These are phyloP conservation scores for Caenorhabditis auriculariae DNA, from an alignment of 2,888 invertebrate species.

Conservation along the genomic window DNA sequence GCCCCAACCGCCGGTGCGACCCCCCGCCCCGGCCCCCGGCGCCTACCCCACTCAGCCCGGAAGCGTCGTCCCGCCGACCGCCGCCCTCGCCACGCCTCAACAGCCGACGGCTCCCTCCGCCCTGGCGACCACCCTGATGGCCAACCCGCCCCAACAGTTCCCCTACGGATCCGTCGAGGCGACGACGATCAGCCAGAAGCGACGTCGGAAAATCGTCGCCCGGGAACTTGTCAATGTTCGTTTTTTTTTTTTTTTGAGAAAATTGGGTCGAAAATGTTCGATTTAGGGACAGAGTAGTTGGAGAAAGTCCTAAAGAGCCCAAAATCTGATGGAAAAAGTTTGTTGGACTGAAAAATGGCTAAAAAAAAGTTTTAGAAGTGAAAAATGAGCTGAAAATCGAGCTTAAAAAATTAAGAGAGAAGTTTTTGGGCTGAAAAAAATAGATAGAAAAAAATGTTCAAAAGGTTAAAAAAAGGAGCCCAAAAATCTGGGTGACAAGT, in stretches of 20 bases:
- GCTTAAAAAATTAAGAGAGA: no score
- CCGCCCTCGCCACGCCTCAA: conserved; percentile 3
- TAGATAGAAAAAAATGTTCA: no score
- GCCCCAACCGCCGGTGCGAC: conserved; percentile 10
- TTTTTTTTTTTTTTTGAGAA: not conserved
- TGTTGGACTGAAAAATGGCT: no score
- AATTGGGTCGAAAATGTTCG: no score
- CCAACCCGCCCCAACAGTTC: conserved; percentile 27
- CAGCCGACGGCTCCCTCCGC: conserved; percentile 1
- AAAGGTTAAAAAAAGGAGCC: no score
- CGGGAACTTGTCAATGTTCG: conserved; percentile 39
- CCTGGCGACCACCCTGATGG: not conserved
- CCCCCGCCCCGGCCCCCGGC: not conserved
- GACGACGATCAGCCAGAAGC: conserved; percentile 26
- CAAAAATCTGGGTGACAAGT: no score
- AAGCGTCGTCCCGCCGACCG: not conserved
- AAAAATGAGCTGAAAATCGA: no score
- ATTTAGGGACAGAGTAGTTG: no score
- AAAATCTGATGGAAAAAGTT: no score
- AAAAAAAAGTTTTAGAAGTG: no score
- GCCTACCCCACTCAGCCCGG: not conserved
- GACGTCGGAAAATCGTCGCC: conserved; percentile 28
- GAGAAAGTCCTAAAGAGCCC: no score
- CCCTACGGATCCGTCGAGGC: conserved; percentile 52
- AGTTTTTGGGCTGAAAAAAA: no score